Evolutionary conservation across 1,140 invertebrate species (phyloP).

Genomic region (Portunus trituberculatus): DNA sequence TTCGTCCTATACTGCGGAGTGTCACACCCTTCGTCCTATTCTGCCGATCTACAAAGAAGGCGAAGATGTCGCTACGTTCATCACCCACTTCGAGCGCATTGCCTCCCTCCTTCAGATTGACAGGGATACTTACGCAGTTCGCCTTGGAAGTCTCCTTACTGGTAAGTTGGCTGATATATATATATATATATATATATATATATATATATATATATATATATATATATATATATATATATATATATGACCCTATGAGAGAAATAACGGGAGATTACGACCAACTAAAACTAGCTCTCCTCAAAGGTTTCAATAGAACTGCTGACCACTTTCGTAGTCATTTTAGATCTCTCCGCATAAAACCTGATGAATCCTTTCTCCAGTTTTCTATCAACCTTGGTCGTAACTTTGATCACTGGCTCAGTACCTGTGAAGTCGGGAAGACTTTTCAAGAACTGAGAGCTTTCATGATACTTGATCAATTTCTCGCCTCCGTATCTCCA

Average conservation of each 20-base stretch:
- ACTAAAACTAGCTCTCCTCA: background rate
- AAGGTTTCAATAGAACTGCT: background rate
- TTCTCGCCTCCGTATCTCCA: background rate
- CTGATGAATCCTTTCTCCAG: background rate
- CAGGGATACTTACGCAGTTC: background rate
- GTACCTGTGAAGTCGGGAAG: background rate
- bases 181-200: background rate
- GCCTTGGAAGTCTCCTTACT: background rate
- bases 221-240: too few species aligned
- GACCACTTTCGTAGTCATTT: background rate
- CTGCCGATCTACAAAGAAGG: constrained; percentile 1
- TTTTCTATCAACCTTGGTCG: background rate
- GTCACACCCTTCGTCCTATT: background rate
- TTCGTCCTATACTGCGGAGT: too few species aligned
- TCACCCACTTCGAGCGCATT: background rate
- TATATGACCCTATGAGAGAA: too few species aligned
- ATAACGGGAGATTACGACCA: constrained; percentile 28
- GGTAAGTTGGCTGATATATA: constrained; percentile 25
- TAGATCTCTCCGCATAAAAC: background rate
- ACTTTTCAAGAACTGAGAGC: background rate
- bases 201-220: too few species aligned
- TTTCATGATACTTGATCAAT: constrained; percentile 29
- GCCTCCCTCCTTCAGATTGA: background rate
- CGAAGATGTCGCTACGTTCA: background rate
- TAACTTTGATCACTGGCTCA: constrained; percentile 37